Conservation (phyloP, 92 coral and sea anemone genomes). For the Porites lobata region DNA sequence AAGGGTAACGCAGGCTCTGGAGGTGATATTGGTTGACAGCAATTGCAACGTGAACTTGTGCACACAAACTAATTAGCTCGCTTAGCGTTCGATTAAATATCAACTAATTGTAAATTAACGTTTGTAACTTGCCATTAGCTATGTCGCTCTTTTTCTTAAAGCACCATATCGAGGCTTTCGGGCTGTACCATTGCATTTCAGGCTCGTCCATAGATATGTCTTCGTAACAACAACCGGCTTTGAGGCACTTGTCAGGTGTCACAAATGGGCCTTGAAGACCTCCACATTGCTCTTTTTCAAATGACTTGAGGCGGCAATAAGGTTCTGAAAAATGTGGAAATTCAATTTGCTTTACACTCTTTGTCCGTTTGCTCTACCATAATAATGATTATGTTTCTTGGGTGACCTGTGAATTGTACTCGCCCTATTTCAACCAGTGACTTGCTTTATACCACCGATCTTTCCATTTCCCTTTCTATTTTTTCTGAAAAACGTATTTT, state of each 20-base stretch:
- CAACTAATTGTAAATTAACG: background rate
- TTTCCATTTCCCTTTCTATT: too few species aligned
- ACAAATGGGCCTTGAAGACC: constrained; percentile 48
- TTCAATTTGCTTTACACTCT: background rate
- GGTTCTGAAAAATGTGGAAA: constrained; percentile 35
- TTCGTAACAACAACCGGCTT: constrained; percentile 79
- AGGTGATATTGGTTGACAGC: too few species aligned
- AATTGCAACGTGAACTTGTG: too few species aligned
- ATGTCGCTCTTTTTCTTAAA: constrained; percentile 6
- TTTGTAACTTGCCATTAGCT: background rate
- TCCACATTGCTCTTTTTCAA: constrained; percentile 61
- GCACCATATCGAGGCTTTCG: constrained; percentile 66
- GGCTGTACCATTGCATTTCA: constrained; percentile 36
- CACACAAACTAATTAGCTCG: too few species aligned
- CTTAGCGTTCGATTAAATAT: too few species aligned
- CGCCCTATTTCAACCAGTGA: too few species aligned
- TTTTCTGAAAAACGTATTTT: too few species aligned
- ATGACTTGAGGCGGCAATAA: constrained; percentile 56
- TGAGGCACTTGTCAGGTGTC: constrained; percentile 64
- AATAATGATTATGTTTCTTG: background rate
- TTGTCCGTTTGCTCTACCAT: background rate
- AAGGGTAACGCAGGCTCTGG: too few species aligned
- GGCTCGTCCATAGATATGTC: constrained; percentile 76
- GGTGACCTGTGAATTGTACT: too few species aligned
- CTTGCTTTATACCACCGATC: too few species aligned